Conservation (phyloP, 2,888 invertebrate genomes). For the Acleris laterana region DNA sequence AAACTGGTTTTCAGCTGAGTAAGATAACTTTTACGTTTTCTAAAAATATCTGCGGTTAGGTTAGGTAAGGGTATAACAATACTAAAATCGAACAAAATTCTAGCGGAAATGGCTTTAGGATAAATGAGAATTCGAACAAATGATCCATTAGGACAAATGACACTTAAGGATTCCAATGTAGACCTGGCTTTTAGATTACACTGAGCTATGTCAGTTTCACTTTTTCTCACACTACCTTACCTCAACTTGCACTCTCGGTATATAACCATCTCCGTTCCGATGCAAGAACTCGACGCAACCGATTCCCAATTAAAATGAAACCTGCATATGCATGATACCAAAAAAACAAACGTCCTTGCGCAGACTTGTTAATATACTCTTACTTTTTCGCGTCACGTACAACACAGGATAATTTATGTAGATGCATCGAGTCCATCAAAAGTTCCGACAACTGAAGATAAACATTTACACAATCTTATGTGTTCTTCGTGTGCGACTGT, state of each 20-base stretch:
- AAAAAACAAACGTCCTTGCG: constrained; percentile 26
- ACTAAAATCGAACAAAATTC: too few relatives aligned
- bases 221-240: too few relatives aligned
- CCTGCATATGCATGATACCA: constrained; percentile 15
- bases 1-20: too few relatives aligned
- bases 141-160: too few relatives aligned
- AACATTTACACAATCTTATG: constrained; percentile 22
- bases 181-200: too few relatives aligned
- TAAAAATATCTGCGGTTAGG: too few relatives aligned
- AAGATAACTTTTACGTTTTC: too few relatives aligned
- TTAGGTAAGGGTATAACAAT: too few relatives aligned
- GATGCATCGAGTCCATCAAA: constrained; percentile 32
- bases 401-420: constrained; percentile 33
- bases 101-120: too few relatives aligned
- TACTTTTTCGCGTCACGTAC: constrained; percentile 27
- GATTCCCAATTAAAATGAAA: constrained; percentile 23
- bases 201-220: too few relatives aligned
- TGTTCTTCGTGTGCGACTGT: not conserved
- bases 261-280: not conserved
- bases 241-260: not conserved
- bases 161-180: too few relatives aligned
- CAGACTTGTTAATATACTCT: constrained; percentile 14
- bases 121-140: too few relatives aligned
- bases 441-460: constrained; percentile 20
- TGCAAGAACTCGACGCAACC: constrained; percentile 4